Base-by-base conservation (phyloP, 2,888 invertebrate species). In the Xanthia icteritia region DNA sequence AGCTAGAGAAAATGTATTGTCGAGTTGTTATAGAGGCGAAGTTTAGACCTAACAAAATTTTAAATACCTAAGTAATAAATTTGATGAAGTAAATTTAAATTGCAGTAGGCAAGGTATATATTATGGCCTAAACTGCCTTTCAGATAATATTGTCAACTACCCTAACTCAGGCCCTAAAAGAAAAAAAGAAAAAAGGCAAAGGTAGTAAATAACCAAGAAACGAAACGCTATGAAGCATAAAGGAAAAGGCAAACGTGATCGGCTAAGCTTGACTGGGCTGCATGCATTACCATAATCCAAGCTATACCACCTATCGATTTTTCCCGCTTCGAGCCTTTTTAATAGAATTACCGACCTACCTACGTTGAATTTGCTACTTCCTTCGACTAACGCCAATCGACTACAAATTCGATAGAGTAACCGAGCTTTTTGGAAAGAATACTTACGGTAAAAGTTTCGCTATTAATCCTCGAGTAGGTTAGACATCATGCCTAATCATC, bases 261-360 rank as follows among this genome's bases (percentile, higher is more conserved):
- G 85, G 86, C 83, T 85, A 86, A 90, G 89, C 91, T 89, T 88
- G 86, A 86, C 89, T 88, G 88, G 88, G 87, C 85, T 88, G 89
- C 90, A 90, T 90, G 87, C 84, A 92, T 92, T 92, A 92, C 87
- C 92, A 92, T 93, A 92, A 92, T 91, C 90, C 83, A 58, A 77
- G 82, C 84, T 82, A 82, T 87, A 6, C 11, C 27, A 66, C 9
- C 48, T 51, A 90, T 90, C 86, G 91, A 91, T 88, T 88, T 88
- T 89, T 83, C 86, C 82, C 82, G 71, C 75, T 82, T 81, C 74
- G 74, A 76, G 69, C 79, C 63, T 77, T 87, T 83, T 77, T 86
- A 87, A 86, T 87, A 87, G 77, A 84, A 89, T 86, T 83, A 87
- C 66, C 70, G 5, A 51, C 23, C 15, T 66, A 48, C n/a, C 42